phyloP scores from a whole-genome alignment of 2,113 vertebrate species.

The Carollia perspicillata region DNA sequence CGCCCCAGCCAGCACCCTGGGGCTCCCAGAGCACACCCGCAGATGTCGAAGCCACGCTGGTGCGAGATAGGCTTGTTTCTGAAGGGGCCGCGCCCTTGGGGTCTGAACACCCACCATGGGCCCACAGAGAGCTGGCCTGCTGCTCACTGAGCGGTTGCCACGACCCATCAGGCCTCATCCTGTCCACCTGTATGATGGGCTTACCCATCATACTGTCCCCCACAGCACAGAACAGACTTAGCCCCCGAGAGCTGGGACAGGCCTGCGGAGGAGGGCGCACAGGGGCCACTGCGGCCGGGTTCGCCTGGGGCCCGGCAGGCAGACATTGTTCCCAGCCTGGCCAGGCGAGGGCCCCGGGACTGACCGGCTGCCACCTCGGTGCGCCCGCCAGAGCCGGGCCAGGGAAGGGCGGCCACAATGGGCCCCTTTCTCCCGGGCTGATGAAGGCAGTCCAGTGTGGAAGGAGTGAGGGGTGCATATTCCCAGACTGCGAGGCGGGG shows the following conservation, averaged over 20 bases:
- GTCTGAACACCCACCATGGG: not conserved
- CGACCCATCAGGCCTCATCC: not conserved
- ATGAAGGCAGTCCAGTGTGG: conserved; percentile 79
- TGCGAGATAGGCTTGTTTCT: accelerated
- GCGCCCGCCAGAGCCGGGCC: not conserved
- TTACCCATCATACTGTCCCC: not conserved
- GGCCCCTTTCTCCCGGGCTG: conserved; percentile 72
- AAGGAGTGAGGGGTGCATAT: conserved; percentile 86
- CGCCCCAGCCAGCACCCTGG: accelerated
- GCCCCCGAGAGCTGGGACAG: accelerated
- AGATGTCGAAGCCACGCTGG: not conserved
- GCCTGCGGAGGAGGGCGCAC: not conserved
- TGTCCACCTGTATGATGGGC: not conserved
- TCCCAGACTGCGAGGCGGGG: conserved; percentile 78
- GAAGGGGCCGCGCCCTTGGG: accelerated
- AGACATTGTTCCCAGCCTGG: conserved; percentile 40
- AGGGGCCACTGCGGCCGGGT: not conserved
- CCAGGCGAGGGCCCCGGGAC: not conserved
- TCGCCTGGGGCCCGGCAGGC: not conserved
- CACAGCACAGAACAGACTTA: not conserved
- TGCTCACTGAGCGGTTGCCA: not conserved
- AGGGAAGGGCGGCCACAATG: conserved; percentile 64
- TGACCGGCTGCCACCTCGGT: not conserved
- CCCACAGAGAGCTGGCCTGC: accelerated
- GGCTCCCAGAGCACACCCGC: not conserved